These are phyloP conservation scores for Torymus texanus DNA, from an alignment of 2,888 invertebrate species.

Conservation along the genomic window DNA sequence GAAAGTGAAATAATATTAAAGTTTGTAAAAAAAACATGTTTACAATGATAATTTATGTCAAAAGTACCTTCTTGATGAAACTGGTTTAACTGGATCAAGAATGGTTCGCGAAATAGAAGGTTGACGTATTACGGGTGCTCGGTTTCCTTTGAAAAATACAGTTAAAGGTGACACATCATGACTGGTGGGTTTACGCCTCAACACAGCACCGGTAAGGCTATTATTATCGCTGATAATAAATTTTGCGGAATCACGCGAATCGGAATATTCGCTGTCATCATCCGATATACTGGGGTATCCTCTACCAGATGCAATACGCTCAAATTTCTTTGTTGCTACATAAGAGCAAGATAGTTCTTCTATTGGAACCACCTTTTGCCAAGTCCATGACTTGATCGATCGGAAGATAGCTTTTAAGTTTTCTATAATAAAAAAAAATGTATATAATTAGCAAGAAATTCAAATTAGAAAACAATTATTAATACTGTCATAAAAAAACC, in stretches of 20 bases:
- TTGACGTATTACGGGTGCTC: constrained; percentile 4
- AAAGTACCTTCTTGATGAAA: constrained; percentile 31
- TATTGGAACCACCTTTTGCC: constrained; percentile 57
- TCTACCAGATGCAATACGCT: constrained; percentile 60
- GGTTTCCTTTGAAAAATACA: constrained; percentile 26
- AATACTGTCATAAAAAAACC: neutral
- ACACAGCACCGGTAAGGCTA: constrained; percentile 41
- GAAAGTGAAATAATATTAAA: too few relatives aligned
- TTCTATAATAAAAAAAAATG: constrained; percentile 57
- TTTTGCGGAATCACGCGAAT: constrained; percentile 28
- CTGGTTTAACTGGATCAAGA: neutral
- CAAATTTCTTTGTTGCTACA: constrained; percentile 63
- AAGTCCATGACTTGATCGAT: constrained; percentile 61
- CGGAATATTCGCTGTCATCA: constrained; percentile 51
- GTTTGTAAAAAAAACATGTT: neutral
- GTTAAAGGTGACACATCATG: neutral
- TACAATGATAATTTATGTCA: neutral
- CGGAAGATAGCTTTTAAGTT: constrained; percentile 59
- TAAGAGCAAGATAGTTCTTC: constrained; percentile 72
- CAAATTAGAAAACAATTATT: neutral
- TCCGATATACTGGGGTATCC: constrained; percentile 50
- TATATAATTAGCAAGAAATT: neutral
- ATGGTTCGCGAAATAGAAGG: neutral
- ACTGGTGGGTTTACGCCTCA: constrained; percentile 8
- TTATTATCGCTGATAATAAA: constrained; percentile 35